Percentiles rank a stretch among this genome's conserved stretches.
phyloP scores from a whole-genome alignment of 2,113 vertebrate species.

The Porphyrio hochstetteri region DNA sequence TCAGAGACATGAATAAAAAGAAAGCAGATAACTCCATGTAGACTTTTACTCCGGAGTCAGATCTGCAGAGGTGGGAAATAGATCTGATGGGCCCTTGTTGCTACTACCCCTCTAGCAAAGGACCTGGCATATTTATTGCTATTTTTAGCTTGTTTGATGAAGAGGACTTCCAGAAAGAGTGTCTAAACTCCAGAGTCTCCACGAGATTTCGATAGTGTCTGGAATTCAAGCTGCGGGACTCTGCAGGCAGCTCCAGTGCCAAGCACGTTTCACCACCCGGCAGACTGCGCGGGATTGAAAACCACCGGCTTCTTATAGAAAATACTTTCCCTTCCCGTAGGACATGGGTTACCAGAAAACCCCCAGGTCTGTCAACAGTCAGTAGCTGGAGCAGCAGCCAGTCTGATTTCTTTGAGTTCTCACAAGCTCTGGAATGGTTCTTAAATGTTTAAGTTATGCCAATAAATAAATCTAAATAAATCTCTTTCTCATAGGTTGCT shows the following conservation, averaged over 20 bases:
- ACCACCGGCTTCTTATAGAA: background rate
- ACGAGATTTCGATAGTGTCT: background rate
- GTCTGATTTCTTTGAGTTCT: background rate
- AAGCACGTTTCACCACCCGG: background rate
- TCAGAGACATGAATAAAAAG: background rate
- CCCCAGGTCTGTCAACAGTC: background rate
- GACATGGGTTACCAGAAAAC: background rate
- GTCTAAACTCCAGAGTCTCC: background rate
- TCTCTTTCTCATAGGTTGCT: background rate
- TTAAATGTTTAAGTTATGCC: background rate
- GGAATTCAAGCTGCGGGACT: background rate
- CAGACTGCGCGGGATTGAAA: background rate
- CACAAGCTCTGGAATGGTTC: background rate
- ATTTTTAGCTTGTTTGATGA: slow-evolving; percentile 1
- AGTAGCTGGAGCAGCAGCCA: background rate
- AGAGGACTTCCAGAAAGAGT: slow-evolving; percentile 25
- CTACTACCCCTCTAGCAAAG: background rate
- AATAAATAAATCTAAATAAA: background rate
- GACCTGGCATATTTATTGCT: background rate
- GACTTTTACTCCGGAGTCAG: background rate
- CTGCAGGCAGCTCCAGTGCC: background rate
- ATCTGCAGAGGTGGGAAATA: background rate
- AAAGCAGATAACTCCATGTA: background rate
- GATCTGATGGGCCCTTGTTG: background rate
- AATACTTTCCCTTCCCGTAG: background rate